Percentiles rank a stretch among this genome's conserved stretches.
These are phyloP conservation scores for Volucella inflata DNA, from an alignment of 2,888 invertebrate species.

Conservation along the genomic window DNA sequence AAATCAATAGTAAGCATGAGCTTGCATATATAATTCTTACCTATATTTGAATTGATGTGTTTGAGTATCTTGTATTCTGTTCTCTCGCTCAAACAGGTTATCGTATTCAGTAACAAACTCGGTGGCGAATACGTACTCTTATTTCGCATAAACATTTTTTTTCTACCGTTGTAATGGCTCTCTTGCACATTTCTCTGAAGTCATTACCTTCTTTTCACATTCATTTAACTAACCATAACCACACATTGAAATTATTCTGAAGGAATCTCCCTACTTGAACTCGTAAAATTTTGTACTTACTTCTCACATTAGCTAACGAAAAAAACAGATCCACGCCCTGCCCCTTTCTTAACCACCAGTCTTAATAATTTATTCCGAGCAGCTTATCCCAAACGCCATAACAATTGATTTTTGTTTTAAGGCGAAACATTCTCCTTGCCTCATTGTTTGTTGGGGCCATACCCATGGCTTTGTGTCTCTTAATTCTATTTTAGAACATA, in stretches of 20 bases:
- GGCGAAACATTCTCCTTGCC: conserved; percentile 28
- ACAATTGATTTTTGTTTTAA: conserved; percentile 66
- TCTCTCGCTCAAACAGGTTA: too few relatives aligned
- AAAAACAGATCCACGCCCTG: conserved; percentile 10
- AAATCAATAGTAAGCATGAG: too few relatives aligned
- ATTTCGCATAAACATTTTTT: neutral
- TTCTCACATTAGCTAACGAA: conserved; percentile 16
- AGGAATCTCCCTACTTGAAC: neutral
- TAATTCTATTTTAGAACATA: conserved; percentile 7
- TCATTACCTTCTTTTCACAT: neutral
- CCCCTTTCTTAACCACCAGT: neutral
- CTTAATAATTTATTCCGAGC: conserved; percentile 54
- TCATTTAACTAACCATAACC: neutral
- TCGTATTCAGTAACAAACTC: neutral
- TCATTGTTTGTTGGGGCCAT: conserved; percentile 23
- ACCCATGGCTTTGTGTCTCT: conserved; percentile 2
- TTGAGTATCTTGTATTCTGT: too few relatives aligned
- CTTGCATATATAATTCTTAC: too few relatives aligned
- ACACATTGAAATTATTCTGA: neutral
- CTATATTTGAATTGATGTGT: too few relatives aligned
- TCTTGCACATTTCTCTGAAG: neutral
- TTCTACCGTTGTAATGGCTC: too few relatives aligned
- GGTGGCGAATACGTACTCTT: conserved; percentile 34
- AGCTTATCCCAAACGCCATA: conserved; percentile 57
- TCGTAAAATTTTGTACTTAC: conserved; percentile 6